phyloP scores from a whole-genome alignment of 2,888 invertebrate genomes.

The Diarsia dahlii region DNA sequence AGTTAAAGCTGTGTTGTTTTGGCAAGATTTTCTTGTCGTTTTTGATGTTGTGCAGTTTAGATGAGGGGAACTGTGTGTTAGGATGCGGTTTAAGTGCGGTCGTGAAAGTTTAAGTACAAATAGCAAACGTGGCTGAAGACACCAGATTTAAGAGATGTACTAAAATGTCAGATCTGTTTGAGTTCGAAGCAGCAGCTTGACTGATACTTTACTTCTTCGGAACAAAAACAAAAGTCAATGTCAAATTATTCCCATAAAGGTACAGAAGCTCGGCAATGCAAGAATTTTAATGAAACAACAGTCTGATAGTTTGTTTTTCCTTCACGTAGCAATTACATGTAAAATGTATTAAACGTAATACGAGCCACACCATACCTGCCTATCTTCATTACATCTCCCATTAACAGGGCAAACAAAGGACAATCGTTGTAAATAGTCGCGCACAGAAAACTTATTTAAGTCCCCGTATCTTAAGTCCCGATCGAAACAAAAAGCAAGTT shows the following conservation, averaged over 20 bases:
- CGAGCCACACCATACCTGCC: slow-evolving; percentile 36
- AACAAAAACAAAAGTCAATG: not conserved
- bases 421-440: slow-evolving; percentile 40
- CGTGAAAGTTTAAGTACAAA: not conserved
- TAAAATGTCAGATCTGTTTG: not conserved
- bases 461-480: slow-evolving; percentile 47
- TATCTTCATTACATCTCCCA: slow-evolving; percentile 51
- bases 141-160: not conserved
- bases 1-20: slow-evolving; percentile 33
- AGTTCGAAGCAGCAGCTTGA: not conserved
- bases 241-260: not conserved
- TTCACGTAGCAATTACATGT: slow-evolving; percentile 27
- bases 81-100: not conserved
- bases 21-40: slow-evolving; percentile 23
- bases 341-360: slow-evolving; percentile 39
- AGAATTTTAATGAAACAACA: slow-evolving; percentile 40
- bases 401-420: slow-evolving; percentile 43
- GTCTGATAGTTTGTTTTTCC: slow-evolving; percentile 19
- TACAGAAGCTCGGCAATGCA: not conserved
- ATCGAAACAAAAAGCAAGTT: slow-evolving; percentile 63
- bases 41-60: not conserved
- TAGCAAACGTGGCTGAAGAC: not conserved
- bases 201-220: not conserved
- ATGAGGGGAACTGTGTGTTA: not conserved
- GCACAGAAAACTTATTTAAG: slow-evolving; percentile 47